Percentiles rank a stretch among this genome's conserved stretches.
These are phyloP conservation scores for Timandra comae DNA, from an alignment of 2,888 invertebrate species.

Conservation along the genomic window DNA sequence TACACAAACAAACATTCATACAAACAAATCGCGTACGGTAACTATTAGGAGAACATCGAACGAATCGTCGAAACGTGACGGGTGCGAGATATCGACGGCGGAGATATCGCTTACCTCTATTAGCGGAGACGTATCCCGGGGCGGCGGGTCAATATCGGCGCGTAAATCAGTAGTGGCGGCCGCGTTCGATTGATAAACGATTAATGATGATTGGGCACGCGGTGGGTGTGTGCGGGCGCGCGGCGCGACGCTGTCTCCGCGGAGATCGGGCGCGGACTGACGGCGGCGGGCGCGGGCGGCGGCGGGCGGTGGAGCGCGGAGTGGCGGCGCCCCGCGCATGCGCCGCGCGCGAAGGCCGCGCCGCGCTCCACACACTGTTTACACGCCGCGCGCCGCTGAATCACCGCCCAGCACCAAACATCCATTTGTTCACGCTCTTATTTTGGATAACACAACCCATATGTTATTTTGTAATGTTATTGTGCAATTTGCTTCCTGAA, in stretches of 20 bases:
- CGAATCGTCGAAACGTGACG: conserved; percentile 64
- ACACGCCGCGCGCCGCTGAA: too few species aligned
- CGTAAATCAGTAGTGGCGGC: neutral
- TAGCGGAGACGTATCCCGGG: neutral
- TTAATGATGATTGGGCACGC: too few species aligned
- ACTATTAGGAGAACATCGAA: conserved; percentile 52
- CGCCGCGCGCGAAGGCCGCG: neutral
- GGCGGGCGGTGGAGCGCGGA: neutral
- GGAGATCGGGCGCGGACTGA: neutral
- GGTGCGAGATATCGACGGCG: conserved; percentile 43
- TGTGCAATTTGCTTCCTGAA: too few species aligned
- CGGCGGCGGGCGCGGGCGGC: neutral
- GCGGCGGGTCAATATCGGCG: neutral
- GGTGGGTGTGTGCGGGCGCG: neutral
- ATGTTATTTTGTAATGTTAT: too few species aligned
- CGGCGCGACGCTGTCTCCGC: neutral
- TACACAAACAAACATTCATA: conserved; percentile 41
- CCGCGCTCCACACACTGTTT: neutral
- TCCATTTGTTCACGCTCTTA: too few species aligned
- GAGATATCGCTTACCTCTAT: neutral
- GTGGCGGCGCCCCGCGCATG: neutral
- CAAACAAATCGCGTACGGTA: conserved; percentile 51
- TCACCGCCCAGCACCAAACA: too few species aligned
- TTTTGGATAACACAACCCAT: too few species aligned
- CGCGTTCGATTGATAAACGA: neutral